Base-by-base conservation (phyloP, 2,797 vertebrate genomes). In the Buceros bicornis region DNA sequence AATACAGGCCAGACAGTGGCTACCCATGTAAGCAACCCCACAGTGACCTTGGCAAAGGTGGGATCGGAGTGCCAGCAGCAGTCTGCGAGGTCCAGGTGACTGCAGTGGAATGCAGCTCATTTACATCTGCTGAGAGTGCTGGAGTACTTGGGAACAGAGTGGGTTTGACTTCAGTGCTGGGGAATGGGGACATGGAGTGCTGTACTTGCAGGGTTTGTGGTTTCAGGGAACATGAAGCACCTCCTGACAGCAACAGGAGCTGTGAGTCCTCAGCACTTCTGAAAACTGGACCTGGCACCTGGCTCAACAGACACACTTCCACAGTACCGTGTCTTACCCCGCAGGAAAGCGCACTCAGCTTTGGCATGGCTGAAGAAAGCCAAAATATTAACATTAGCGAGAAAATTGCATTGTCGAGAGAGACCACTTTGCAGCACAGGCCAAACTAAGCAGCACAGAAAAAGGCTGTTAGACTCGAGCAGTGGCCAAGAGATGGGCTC, bases 401-500 rank as follows among this genome's bases (percentile, higher is more conserved):
- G 45, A 82, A 69, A 82, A 76, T 2, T 17, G 47, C 14, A 37
- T 58, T 76, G 56, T 69, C 14, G 43, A 35, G 88, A 54, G 31
- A 87, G 28, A 53, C 24, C 42, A 21, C 28, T 62, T 28, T 26
- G 71, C 74, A 76, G 74, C 50, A 26, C 56, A 35, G 73, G n/a
- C 35, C 62, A 53, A n/a, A 14, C 15, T 25, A 7, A 1, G 2
- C 73, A 16, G 3, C 43, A 29, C 0, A 0, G 3, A 16, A 45
- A 16, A 11, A 11, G 40, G 61, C 33, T 90, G 45, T 15, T n/a
- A 56, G 50, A n/a, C 43, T 47, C 66, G 18, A 11, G 51, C 40
- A 45, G 61, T 60, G 42, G 28, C 83, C 33, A 15, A 26, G 67
- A 83, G 22, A 37, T 37, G 50, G 62, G 33, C 24, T 31, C 5